Evolutionary conservation across 2,113 vertebrate species (phyloP).

Genomic region (Struthio camelus): DNA sequence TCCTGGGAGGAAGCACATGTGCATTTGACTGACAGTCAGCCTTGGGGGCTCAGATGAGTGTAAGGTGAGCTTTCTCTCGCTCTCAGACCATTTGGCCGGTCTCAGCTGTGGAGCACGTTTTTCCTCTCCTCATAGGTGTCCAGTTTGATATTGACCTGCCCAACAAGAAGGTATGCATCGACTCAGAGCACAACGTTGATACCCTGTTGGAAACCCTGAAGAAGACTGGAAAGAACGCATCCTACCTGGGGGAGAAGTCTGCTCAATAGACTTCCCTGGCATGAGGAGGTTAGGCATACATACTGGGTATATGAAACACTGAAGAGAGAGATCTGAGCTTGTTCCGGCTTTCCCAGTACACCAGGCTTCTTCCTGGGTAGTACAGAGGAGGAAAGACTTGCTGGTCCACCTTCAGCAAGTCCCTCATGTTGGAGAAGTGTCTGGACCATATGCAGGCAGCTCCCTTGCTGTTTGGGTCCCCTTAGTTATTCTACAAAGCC

Average conservation of each 20-base stretch:
- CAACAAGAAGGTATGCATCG: slow-evolving; percentile 90
- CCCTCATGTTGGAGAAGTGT: not conserved
- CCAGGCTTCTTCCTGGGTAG: not conserved
- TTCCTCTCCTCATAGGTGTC: slow-evolving; percentile 77
- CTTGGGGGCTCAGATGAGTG: not conserved
- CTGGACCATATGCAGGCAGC: not conserved
- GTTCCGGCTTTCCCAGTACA: not conserved
- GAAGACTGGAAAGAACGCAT: slow-evolving; percentile 90
- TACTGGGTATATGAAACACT: not conserved
- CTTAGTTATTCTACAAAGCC: not conserved
- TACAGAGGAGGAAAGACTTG: not conserved
- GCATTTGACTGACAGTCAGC: not conserved
- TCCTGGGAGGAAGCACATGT: not conserved
- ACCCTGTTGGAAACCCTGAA: slow-evolving; percentile 85
- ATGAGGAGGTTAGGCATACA: not conserved
- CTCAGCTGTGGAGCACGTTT: not conserved
- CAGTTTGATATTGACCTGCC: slow-evolving; percentile 92
- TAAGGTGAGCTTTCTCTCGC: not conserved
- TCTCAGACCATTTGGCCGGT: not conserved
- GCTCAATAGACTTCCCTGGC: not conserved
- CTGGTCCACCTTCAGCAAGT: not conserved
- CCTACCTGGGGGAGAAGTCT: slow-evolving; percentile 81
- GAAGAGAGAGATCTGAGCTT: not conserved
- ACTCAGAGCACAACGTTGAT: slow-evolving; percentile 83
- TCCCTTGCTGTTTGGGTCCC: not conserved